phyloP scores from a whole-genome alignment of 2,797 vertebrate genomes.

The Galaxias olidus region DNA sequence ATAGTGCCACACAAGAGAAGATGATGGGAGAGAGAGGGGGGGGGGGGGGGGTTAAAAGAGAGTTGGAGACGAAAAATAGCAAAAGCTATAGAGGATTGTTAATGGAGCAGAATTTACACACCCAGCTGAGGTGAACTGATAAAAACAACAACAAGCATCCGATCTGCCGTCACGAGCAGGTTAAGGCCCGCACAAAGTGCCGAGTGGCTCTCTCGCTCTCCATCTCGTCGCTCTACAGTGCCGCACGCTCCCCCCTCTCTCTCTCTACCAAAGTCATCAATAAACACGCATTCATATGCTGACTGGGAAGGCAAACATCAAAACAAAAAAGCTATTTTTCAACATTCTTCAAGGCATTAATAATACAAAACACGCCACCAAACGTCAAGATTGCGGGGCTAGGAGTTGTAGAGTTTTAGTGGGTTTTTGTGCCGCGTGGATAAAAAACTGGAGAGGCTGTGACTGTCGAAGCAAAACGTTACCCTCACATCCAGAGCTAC shows the following conservation, averaged over 20 bases:
- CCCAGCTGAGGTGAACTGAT: conserved; percentile 65
- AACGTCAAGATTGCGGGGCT: conserved; percentile 1
- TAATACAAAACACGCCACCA: conserved; percentile 28
- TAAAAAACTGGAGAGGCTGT: conserved; percentile 31
- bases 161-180: conserved; percentile 53
- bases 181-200: conserved; percentile 54
- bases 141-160: conserved; percentile 55
- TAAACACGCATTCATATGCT: conserved; percentile 59
- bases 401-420: conserved; percentile 14
- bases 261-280: conserved; percentile 64
- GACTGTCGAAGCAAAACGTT: conserved; percentile 11
- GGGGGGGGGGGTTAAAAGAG: conserved; percentile 26
- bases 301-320: conserved; percentile 45
- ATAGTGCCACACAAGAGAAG: conserved; percentile 38
- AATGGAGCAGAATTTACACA: conserved; percentile 76
- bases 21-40: conserved; percentile 14
- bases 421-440: conserved; percentile 37
- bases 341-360: conserved; percentile 48
- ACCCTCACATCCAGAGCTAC: neutral
- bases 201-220: conserved; percentile 30
- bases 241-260: conserved; percentile 27
- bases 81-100: conserved; percentile 56
- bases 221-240: conserved; percentile 18
- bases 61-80: conserved; percentile 41
- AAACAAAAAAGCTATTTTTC: conserved; percentile 58